Evolutionary conservation across 2,113 vertebrate species (phyloP), one percentile per base, ranked within the genome.

Genomic region (Sclerurus mexicanus): DNA sequence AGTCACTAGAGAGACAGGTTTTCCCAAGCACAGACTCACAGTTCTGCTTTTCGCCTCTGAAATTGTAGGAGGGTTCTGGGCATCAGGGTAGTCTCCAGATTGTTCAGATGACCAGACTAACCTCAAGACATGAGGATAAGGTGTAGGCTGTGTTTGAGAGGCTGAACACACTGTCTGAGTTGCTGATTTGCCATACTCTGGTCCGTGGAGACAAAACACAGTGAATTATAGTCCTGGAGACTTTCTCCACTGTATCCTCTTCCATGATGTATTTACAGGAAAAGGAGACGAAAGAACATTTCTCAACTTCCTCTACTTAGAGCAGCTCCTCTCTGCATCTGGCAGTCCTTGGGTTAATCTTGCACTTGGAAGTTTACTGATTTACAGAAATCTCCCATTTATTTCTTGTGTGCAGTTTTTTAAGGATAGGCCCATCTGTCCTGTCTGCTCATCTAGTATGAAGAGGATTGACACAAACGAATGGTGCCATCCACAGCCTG

Each of bases 401-500:
- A 53, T 87, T 84, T 93, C 77, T 76, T 68, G 47, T 77, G 89
- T 82, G 64, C 30, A 10, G 77, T 95, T 94, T 14, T 69, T 75
- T 94, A 85, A 94, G 72, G 85, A 60, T 62, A 68, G 73, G 76
- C 79, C 85, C 80, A 64, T 94, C 90, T 93, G 95, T 94, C 95
- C 76, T 97, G 73, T 93, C 88, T 95, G 82, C 87, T 95, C 64
- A 87, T 76, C 69, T 82, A 46, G 72, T 50, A 49, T 35, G 76
- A 87, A 64, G 76, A 90, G 71, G 72, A 82, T 90, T 95, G 96
- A 95, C 85, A 92, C 33, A 83, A 94, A 73, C 0, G 64, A 96
- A 42, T 64, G 71, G 67, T 95, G 92, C 89, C 79, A 93, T 97
- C 89, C 89, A 68, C 84, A 91, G 92, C 78, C 85, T 86, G 78